Base-by-base conservation (phyloP, 2,888 invertebrate genomes). In the Didymodactylos carnosus region DNA sequence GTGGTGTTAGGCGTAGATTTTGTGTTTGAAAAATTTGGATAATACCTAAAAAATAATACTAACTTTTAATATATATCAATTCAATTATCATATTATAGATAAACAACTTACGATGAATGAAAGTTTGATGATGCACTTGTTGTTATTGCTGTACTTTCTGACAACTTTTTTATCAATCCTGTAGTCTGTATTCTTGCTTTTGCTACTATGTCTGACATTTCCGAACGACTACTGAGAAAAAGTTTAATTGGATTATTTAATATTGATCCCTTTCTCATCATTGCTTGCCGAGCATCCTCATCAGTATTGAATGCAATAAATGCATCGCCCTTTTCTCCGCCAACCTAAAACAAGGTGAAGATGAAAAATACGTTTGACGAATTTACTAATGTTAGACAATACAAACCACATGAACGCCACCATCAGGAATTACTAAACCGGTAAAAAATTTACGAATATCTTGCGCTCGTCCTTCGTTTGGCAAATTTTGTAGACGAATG, bases 221-320 rank as follows among this genome's bases (percentile, higher is more conserved):
- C 94, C 10, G 91, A 89, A 40, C 93, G 89, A 0, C 94, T 95
- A 80, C 94, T 94, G 76, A 98, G 88, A 78, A 92, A 86, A 76
- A 98, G 86, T 80, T 90, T 90, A 77, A 97, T 89, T 83, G 91
- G 90, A 76, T 90, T 87, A 79, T 92, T 92, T 84, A 94, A 94
- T 82, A 89, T 90, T 25, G 91, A 90, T 76, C 91, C 89, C 82
- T 91, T 91, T 77, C 90, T 86, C 85, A 90, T 88, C 91, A 98
- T 97, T 51, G 93, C 98, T 85, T 92, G 91, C 0, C 97, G 88
- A 13, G 98, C 98, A 84, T 98, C 98, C 85, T 98, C 98, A 84
- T 98, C 97, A 77, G 94, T 93, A 82, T 91, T 91, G 88, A 98
- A 98, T 80, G 95, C 97, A 86, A 99, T 97, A 76, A 84, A 98